Evolutionary conservation across 2,797 vertebrate genomes (phyloP), one percentile per base, ranked within the genome.

Genomic region (Chloroceryle amazona): DNA sequence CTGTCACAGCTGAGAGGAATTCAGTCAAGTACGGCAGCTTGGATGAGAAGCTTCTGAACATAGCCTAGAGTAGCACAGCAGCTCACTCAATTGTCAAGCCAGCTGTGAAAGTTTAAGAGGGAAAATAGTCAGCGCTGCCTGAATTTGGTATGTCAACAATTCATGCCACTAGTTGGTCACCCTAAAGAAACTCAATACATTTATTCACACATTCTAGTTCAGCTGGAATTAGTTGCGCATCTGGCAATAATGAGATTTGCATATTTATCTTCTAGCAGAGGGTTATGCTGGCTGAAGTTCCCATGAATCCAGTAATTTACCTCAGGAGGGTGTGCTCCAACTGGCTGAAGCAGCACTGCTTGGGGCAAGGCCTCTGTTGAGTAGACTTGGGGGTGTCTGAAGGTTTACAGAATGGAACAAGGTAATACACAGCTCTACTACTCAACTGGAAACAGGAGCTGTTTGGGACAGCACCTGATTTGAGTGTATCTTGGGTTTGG

Each of bases 271-370:
- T 47, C 35, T 21, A 2, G 13, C 11, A 31, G 8, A 31, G 29
- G 16, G 23, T 49, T 67, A 3, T 33, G 13, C 58, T 75, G 28
- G 11, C 28, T 3, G 0, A 41, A 55, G n/a, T 18, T 54, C 47
- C 72, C 8, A 4, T 33, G 29, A 63, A 25, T 55, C 11, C 9
- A 46, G 20, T 29, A 4, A 49, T 57, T 52, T 16, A 15, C 47
- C 15, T 41, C 4, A 13, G 39, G 26, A 73, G 25, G 15, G 35
- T 20, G 42, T 42, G 22, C 12, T 49, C 33, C 15, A 21, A 2
- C 44, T 17, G 2, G 6, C 29, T 31, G 11, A 9, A 17, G 35
- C 11, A 6, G 10, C 21, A 14, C 66, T 16, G 3, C 33, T 0
- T 44, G 52, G n/a, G 52, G 46, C 62, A 82, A 26, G 23, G 42